These are phyloP conservation scores for Rhyzopertha dominica DNA, from an alignment of 1,140 invertebrate species.

Conservation along the genomic window DNA sequence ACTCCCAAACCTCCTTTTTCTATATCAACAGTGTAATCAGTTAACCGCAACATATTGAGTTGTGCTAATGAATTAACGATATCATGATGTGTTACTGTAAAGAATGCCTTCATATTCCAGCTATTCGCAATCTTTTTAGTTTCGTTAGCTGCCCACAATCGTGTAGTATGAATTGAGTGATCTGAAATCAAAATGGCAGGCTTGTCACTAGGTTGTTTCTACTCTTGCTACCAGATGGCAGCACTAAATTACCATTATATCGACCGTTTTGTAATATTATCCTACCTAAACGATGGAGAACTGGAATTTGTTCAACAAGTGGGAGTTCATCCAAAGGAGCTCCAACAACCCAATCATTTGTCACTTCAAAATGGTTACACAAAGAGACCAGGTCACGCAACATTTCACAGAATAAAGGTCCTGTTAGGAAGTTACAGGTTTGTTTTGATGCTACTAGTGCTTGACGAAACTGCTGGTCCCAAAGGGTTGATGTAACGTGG, in stretches of 20 bases:
- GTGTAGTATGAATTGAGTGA: conserved; percentile 69
- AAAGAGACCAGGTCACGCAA: conserved; percentile 58
- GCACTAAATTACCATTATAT: too few species aligned
- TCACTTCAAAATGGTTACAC: conserved; percentile 63
- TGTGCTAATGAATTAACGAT: conserved; percentile 61
- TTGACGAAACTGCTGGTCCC: conserved; percentile 67
- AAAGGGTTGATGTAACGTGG: conserved; percentile 66
- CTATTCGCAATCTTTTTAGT: conserved; percentile 62
- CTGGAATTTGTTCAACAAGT: conserved; percentile 72
- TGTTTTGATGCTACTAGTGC: conserved; percentile 44
- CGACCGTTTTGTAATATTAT: too few species aligned
- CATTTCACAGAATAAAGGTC: conserved; percentile 57
- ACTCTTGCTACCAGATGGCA: too few species aligned
- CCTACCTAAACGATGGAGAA: conserved; percentile 64
- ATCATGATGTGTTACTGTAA: conserved; percentile 55
- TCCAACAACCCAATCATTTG: conserved; percentile 59
- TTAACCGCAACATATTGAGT: conserved; percentile 57
- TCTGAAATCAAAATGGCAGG: too few species aligned
- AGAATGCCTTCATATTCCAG: conserved; percentile 62
- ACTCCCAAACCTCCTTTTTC: conserved; percentile 47
- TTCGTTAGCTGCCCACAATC: conserved; percentile 66
- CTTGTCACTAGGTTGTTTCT: too few species aligned
- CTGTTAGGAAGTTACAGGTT: conserved; percentile 39
- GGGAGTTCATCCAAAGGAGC: conserved; percentile 64
- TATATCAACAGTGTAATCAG: conserved; percentile 54